Evolutionary conservation across 2,113 vertebrate genomes (phyloP), one percentile per base, ranked within the genome.

Genomic region (Microtus richardsoni): DNA sequence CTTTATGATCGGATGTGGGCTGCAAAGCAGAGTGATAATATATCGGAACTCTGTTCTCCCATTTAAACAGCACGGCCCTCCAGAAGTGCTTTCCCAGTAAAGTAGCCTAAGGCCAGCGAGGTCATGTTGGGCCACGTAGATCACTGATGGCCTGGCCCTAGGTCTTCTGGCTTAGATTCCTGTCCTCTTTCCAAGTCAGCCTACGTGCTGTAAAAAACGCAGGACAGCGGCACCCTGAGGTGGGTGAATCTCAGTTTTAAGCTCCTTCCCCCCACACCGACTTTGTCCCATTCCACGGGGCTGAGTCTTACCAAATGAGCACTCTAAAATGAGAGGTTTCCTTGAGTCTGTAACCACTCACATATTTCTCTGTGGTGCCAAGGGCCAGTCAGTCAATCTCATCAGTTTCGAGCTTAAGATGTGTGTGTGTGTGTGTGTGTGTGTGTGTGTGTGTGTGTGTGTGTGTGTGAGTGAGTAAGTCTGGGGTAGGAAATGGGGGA

Each of bases 271-370:
- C 96, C 91, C 92, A 95, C 96, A 93, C 85, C 71, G 88, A 96
- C 92, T 97, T 92, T 96, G 96, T 85, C 91, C 97, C 97, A 96
- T 96, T 97, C 94, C 95, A 96, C 70, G 89, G 80, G 83, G 92
- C 97, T 96, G 97, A 96, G 87, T 97, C 95, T 98, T 95, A 98
- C 97, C 96, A 95, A 97, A 93, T 80, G 95, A 96, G 83, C 58
- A 83, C 91, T 97, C 95, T 97, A 98, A 96, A 97, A 97, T 95
- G 96, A 91, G 95, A 97, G 83, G 95, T 94, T 97, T 97, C 94
- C 95, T 97, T 96, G 91, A 85, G 84, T 94, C 96, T 97, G 97
- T 96, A 97, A 96, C 97, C 96, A 96, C 95, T 96, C 93, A 44
- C 60, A 97, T 91, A 95, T 96, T 97, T 96, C 96, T 97, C 96